phyloP scores from a whole-genome alignment of 2,797 vertebrate species.

The Cryptoblepharus egeriae region DNA sequence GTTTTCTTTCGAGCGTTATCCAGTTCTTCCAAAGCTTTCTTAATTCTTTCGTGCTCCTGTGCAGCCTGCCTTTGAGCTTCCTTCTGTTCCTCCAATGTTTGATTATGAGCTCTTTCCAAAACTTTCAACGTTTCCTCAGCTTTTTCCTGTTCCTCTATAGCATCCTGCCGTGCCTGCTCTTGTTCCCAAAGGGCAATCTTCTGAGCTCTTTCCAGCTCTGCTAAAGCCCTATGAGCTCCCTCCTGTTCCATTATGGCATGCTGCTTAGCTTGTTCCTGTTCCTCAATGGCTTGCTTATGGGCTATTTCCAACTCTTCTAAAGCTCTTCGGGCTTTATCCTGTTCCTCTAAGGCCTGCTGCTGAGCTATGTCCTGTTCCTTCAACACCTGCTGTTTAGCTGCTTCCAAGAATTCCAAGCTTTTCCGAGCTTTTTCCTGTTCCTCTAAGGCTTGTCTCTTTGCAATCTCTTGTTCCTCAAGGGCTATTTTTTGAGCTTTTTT shows the following conservation, averaged over 20 bases:
- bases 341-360: conserved; percentile 9
- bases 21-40: conserved; percentile 24
- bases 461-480: neutral
- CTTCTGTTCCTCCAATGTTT: conserved; percentile 2
- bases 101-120: neutral
- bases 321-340: neutral
- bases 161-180: conserved; percentile 4
- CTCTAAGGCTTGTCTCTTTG: neutral
- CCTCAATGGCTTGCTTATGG: neutral
- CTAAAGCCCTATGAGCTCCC: conserved; percentile 4
- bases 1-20: neutral
- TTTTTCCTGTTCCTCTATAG: conserved; percentile 23
- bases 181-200: neutral
- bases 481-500: neutral
- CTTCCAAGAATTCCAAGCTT: conserved; percentile 8
- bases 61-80: neutral
- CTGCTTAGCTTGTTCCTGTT: conserved; percentile 1
- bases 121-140: conserved; percentile 14
- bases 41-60: neutral
- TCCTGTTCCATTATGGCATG: conserved; percentile 1
- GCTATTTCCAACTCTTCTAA: neutral
- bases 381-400: conserved; percentile 11
- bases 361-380: conserved; percentile 7
- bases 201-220: conserved; percentile 14
- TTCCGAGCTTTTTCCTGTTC: conserved; percentile 13